phyloP scores from a whole-genome alignment of 2,797 vertebrate genomes.

The Trematomus bernacchii region DNA sequence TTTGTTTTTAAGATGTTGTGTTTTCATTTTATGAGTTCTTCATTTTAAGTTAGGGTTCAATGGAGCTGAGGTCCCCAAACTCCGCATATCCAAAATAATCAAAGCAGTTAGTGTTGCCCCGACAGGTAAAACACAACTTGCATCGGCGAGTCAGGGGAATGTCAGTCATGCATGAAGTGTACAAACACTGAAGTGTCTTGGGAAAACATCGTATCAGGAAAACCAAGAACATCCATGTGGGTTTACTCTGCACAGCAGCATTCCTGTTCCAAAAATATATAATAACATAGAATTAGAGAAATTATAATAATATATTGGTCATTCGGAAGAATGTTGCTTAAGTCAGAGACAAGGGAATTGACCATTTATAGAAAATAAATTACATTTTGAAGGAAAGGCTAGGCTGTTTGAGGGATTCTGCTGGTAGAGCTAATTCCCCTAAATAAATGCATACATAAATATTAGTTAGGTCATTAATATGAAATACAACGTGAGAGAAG shows the following conservation, averaged over 20 bases:
- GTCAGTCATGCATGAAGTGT: slow-evolving; percentile 23
- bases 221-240: slow-evolving; percentile 22
- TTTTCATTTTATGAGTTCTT: slow-evolving; percentile 4
- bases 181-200: slow-evolving; percentile 22
- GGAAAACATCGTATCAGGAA: slow-evolving; percentile 6
- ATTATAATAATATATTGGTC: neutral
- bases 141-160: slow-evolving; percentile 10
- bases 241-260: neutral
- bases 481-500: neutral
- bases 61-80: neutral
- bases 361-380: neutral
- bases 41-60: neutral
- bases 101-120: neutral
- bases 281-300: neutral
- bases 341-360: neutral
- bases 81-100: slow-evolving; percentile 9
- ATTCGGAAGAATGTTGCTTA: neutral
- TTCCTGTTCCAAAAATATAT: neutral
- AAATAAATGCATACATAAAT: neutral
- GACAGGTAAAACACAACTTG: slow-evolving; percentile 18
- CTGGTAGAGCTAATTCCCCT: neutral
- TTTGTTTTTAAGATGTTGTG: neutral
- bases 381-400: neutral
- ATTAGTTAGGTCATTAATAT: neutral
- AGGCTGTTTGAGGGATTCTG: neutral